phyloP scores from a whole-genome alignment of 2,113 vertebrate species.

The Hippopotamus amphibius region DNA sequence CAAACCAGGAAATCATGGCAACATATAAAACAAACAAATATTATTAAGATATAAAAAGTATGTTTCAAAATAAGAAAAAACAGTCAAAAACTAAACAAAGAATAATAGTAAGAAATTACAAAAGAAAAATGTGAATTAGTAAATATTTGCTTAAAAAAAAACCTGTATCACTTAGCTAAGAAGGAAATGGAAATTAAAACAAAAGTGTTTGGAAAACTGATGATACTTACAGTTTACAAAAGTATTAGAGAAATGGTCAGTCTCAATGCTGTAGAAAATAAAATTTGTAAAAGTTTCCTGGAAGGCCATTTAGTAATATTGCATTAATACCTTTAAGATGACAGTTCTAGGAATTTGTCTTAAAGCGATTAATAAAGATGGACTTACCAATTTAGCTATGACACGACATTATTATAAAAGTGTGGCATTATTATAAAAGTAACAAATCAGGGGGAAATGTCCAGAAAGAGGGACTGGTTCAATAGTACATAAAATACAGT shows the following conservation, averaged over 20 bases:
- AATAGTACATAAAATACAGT: not conserved
- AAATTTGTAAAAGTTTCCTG: not conserved
- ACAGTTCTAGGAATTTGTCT: not conserved
- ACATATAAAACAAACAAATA: not conserved
- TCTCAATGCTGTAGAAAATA: not conserved
- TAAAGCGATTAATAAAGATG: not conserved
- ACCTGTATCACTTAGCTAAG: not conserved
- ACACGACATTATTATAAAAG: not conserved
- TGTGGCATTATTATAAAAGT: not conserved
- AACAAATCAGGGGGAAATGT: not conserved
- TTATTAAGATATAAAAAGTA: not conserved
- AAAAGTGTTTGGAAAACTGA: not conserved
- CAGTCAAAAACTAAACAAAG: not conserved
- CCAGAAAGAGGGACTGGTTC: not conserved
- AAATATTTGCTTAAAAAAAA: not conserved
- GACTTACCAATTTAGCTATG: not conserved
- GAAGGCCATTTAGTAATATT: not conserved
- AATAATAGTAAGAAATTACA: not conserved
- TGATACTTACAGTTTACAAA: not conserved
- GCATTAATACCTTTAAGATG: not conserved
- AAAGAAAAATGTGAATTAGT: not conserved
- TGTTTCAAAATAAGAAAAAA: conserved; percentile 19
- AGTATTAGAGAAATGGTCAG: not conserved
- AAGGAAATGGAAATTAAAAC: conserved; percentile 2
- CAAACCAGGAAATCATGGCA: not conserved